Percentiles rank a stretch among this genome's conserved stretches.
These are phyloP conservation scores for Heteromyza rotundicornis DNA, from an alignment of 2,888 invertebrate genomes.

Conservation along the genomic window DNA sequence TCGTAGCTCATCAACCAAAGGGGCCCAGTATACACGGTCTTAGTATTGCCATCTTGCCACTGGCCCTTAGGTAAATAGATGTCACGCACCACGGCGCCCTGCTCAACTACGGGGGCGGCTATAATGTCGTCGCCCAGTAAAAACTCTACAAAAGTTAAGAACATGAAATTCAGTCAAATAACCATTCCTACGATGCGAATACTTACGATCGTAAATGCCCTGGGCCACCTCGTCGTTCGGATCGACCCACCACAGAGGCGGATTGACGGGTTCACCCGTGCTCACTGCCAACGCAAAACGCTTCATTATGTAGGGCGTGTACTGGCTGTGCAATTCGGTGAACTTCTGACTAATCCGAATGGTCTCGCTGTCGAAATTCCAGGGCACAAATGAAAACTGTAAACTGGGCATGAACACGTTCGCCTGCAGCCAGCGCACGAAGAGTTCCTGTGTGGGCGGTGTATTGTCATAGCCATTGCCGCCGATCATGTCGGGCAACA, in stretches of 20 bases:
- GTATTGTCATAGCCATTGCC: slow-evolving; percentile 69
- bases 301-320: slow-evolving; percentile 68
- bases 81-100: slow-evolving; percentile 69
- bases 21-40: slow-evolving; percentile 66
- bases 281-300: slow-evolving; percentile 69
- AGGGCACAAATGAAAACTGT: slow-evolving; percentile 79
- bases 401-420: slow-evolving; percentile 78
- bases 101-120: slow-evolving; percentile 77
- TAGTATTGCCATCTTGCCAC: slow-evolving; percentile 72
- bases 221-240: slow-evolving; percentile 71
- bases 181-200: background rate
- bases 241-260: slow-evolving; percentile 86
- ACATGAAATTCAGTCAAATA: background rate
- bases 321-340: slow-evolving; percentile 70
- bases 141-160: slow-evolving; percentile 68
- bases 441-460: slow-evolving; percentile 67
- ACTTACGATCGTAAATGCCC: slow-evolving; percentile 67
- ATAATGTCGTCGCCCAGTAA: slow-evolving; percentile 78
- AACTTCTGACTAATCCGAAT: slow-evolving; percentile 70
- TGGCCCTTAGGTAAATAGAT: slow-evolving; percentile 78
- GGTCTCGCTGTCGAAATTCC: slow-evolving; percentile 72
- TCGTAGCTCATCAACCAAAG: slow-evolving; percentile 69
- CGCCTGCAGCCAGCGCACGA: slow-evolving; percentile 77
- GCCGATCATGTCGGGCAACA: slow-evolving; percentile 81
- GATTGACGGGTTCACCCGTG: slow-evolving; percentile 75